These are phyloP conservation scores for Asbolus verrucosus DNA, from an alignment of 1,140 invertebrate genomes.

Conservation along the genomic window DNA sequence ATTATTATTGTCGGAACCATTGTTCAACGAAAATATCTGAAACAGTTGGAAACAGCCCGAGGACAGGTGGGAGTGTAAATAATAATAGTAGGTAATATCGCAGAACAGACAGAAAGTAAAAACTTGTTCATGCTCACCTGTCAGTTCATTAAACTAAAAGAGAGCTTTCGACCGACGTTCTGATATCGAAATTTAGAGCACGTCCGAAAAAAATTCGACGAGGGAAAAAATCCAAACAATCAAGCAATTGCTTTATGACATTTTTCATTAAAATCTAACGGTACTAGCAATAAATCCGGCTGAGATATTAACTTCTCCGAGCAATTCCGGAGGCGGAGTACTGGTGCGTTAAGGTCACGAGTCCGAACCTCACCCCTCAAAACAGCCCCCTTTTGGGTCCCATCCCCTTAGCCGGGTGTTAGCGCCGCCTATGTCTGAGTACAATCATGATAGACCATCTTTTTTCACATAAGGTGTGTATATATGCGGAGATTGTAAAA, in stretches of 20 bases:
- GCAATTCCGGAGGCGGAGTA: too few species aligned
- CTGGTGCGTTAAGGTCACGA: too few species aligned
- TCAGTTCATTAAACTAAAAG: not conserved
- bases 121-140: constrained; percentile 10
- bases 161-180: too few species aligned
- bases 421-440: not conserved
- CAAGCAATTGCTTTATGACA: too few species aligned
- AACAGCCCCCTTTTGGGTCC: too few species aligned
- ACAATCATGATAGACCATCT: constrained; percentile 26
- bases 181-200: not conserved
- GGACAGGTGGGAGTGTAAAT: constrained; percentile 23
- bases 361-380: too few species aligned
- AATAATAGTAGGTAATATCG: too few species aligned
- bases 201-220: too few species aligned
- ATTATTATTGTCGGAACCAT: constrained; percentile 4
- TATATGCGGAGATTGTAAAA: constrained; percentile 36
- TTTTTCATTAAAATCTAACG: too few species aligned
- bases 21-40: constrained; percentile 1
- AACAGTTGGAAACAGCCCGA: not conserved
- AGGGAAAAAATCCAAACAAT: not conserved
- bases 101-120: constrained; percentile 1
- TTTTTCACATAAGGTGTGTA: constrained; percentile 32
- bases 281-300: too few species aligned
- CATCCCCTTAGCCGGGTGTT: not conserved
- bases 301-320: too few species aligned